These are phyloP conservation scores for Agrilus mali DNA, from an alignment of 2,888 invertebrate species.

Conservation along the genomic window DNA sequence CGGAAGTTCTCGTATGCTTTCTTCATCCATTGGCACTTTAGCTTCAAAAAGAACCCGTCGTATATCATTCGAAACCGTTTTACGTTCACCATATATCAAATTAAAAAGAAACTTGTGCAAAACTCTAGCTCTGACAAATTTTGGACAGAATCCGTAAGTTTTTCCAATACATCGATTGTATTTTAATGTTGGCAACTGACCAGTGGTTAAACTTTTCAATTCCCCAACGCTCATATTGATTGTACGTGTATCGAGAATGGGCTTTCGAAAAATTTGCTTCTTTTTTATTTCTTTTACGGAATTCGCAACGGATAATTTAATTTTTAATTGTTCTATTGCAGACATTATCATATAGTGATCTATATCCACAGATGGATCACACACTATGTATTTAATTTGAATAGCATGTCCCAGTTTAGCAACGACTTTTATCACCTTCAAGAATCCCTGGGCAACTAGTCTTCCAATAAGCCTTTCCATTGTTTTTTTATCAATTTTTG, in stretches of 20 bases:
- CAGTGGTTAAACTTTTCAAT: conserved; percentile 12
- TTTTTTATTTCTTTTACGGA: conserved; percentile 14
- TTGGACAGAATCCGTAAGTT: conserved; percentile 44
- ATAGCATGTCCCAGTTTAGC: conserved; percentile 34
- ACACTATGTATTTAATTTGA: conserved; percentile 40
- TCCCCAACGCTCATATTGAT: conserved; percentile 16
- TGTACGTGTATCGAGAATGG: conserved; percentile 3
- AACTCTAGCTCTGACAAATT: conserved; percentile 51
- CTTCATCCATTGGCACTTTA: conserved; percentile 20
- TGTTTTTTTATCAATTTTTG: conserved; percentile 51
- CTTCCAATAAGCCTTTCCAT: conserved; percentile 44
- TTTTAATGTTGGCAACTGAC: conserved; percentile 3
- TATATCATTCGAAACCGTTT: conserved; percentile 22
- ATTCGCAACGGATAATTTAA: conserved; percentile 33
- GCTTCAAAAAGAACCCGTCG: conserved; percentile 20
- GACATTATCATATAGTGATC: conserved; percentile 41
- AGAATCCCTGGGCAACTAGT: conserved; percentile 42
- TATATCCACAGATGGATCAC: conserved; percentile 36
- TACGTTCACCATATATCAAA: conserved; percentile 40
- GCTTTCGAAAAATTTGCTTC: conserved; percentile 10
- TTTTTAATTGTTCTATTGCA: conserved; percentile 48
- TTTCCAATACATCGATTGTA: conserved; percentile 27
- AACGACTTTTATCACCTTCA: conserved; percentile 41
- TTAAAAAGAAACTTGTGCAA: conserved; percentile 60
- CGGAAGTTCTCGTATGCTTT: conserved; percentile 35